Evolutionary conservation across 2,113 vertebrate species (phyloP).

Genomic region (Pyrgilauda ruficollis): DNA sequence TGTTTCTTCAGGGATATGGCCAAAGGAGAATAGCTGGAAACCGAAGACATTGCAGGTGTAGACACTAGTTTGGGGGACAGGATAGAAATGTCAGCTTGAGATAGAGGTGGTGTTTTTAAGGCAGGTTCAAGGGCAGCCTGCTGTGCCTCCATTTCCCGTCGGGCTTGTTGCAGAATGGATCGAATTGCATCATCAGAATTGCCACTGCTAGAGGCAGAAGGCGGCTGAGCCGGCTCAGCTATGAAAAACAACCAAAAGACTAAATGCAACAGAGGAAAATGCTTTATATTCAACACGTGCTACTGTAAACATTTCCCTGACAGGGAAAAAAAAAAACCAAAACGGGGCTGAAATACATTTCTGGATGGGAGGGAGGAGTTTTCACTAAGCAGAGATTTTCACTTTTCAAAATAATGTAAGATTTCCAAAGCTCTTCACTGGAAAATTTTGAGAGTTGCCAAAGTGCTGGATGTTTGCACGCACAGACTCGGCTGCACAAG

Average conservation of each 20-base stretch:
- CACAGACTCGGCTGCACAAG: background rate
- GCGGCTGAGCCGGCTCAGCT: conserved; percentile 86
- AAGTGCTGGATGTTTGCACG: background rate
- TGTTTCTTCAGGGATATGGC: conserved; percentile 90
- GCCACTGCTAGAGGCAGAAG: conserved; percentile 77
- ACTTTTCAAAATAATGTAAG: background rate
- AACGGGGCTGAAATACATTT: background rate
- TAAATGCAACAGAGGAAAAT: conserved; percentile 57
- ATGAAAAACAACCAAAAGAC: conserved; percentile 59
- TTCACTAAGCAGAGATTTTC: background rate
- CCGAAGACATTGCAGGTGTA: conserved; percentile 75
- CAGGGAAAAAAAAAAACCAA: background rate
- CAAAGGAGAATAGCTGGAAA: conserved; percentile 85
- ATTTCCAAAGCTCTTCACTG: conserved; percentile 10
- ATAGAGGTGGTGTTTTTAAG: conserved; percentile 85
- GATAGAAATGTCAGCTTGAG: conserved; percentile 85
- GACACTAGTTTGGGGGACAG: conserved; percentile 83
- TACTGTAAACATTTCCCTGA: conserved; percentile 26
- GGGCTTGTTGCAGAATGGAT: conserved; percentile 93
- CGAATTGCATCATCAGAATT: conserved; percentile 93
- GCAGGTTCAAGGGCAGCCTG: conserved; percentile 89
- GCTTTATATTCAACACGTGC: conserved; percentile 42
- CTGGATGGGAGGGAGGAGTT: conserved; percentile 8
- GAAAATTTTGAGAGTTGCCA: background rate
- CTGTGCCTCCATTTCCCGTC: conserved; percentile 94